phyloP scores from a whole-genome alignment of 2,113 vertebrate species.

The Ophthalmolycus amberensis region DNA sequence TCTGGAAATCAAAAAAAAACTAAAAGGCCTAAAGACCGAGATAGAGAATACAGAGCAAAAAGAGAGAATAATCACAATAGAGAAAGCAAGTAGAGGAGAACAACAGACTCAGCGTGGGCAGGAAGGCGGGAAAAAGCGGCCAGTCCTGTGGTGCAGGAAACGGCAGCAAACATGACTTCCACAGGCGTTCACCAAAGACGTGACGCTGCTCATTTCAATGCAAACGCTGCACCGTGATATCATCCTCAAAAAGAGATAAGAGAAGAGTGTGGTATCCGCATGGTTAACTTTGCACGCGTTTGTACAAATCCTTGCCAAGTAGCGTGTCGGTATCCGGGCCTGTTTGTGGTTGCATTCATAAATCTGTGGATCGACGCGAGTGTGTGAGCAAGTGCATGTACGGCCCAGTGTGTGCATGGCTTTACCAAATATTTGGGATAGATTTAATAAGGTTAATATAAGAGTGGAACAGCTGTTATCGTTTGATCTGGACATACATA shows the following conservation, averaged over 20 bases:
- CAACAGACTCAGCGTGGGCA: conserved; percentile 63
- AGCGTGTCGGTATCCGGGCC: background rate
- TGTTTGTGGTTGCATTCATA: background rate
- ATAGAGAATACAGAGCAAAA: background rate
- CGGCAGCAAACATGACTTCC: conserved; percentile 48
- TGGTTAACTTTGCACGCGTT: background rate
- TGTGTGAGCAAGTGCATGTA: background rate
- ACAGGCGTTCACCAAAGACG: conserved; percentile 26
- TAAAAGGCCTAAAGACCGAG: background rate
- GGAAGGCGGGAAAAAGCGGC: conserved; percentile 50
- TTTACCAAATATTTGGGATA: background rate
- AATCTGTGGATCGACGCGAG: too few relatives aligned
- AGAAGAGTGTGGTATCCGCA: background rate
- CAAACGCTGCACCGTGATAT: background rate
- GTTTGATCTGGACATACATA: background rate
- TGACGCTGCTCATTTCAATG: conserved; percentile 19
- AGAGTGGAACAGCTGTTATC: background rate
- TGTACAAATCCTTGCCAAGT: background rate
- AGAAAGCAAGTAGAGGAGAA: conserved; percentile 49
- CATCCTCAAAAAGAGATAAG: background rate
- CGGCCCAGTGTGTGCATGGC: too few relatives aligned
- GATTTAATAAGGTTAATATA: background rate
- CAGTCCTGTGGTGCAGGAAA: conserved; percentile 55
- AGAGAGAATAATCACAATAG: background rate
- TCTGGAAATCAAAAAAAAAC: background rate